Evolutionary conservation across 2,113 vertebrate genomes (phyloP).

Genomic region (Erythrolamprus reginae): DNA sequence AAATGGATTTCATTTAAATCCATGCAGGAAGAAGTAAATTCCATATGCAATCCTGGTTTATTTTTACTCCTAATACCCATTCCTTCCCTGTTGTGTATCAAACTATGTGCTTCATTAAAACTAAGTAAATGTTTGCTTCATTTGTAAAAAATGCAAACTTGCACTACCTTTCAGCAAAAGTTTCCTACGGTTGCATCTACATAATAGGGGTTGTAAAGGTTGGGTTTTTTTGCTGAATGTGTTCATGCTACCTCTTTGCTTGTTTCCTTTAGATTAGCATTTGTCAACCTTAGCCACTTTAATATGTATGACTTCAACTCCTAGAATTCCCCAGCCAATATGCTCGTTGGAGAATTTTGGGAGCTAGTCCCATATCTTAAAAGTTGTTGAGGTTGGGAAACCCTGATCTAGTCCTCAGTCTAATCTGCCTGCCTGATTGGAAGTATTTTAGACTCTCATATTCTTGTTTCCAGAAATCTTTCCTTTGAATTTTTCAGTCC

Average conservation of each 20-base stretch:
- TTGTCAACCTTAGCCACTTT: neutral
- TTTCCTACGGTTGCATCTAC: neutral
- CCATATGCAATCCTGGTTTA: neutral
- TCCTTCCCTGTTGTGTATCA: neutral
- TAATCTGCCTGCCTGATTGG: neutral
- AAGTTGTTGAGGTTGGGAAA: neutral
- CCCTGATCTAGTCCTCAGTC: neutral
- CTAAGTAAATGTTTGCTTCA: neutral
- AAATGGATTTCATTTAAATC: too few relatives aligned
- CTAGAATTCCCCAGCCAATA: neutral
- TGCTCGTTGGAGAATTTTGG: neutral
- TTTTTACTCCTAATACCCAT: neutral
- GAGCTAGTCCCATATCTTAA: neutral
- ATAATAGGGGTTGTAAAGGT: neutral
- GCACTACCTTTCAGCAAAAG: neutral
- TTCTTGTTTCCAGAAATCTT: neutral
- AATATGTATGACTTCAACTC: neutral
- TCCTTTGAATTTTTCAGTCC: neutral
- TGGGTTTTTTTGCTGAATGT: neutral
- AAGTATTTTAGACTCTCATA: neutral
- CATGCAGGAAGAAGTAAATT: neutral
- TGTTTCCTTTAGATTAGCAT: neutral
- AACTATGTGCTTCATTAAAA: neutral
- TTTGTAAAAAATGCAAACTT: neutral
- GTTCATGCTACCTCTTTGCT: neutral